Conservation (phyloP, 2,888 invertebrate genomes). For the Melanotus villosus region DNA sequence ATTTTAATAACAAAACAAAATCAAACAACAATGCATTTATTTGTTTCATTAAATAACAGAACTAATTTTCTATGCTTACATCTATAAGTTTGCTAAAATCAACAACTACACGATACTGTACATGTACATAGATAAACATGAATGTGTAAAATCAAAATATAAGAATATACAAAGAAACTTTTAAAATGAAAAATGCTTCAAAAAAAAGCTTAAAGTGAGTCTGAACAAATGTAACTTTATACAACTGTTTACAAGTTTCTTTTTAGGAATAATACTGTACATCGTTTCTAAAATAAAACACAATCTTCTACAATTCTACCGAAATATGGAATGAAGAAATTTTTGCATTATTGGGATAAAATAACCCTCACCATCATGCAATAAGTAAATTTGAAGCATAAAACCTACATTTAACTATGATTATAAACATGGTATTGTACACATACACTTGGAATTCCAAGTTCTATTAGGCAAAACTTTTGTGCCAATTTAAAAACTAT, state of each 20-base stretch:
- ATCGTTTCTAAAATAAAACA: constrained; percentile 26
- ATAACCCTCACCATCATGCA: constrained; percentile 29
- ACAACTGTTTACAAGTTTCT: constrained; percentile 7
- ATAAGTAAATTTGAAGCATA: constrained; percentile 38
- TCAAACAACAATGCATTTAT: constrained; percentile 35
- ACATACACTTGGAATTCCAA: constrained; percentile 27
- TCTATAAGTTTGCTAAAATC: constrained; percentile 27
- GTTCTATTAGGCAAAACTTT: constrained; percentile 19
- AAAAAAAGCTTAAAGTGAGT: not conserved
- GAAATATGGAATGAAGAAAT: constrained; percentile 45
- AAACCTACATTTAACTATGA: constrained; percentile 27
- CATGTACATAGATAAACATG: constrained; percentile 26
- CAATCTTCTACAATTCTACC: constrained; percentile 33
- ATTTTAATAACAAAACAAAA: too few species aligned
- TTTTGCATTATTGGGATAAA: constrained; percentile 27
- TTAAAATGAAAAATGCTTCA: constrained; percentile 6
- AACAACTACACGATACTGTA: constrained; percentile 24
- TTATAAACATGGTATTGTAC: constrained; percentile 32
- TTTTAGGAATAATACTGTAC: constrained; percentile 39
- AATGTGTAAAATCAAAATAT: constrained; percentile 31
- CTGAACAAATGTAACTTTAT: not conserved
- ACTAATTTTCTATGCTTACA: constrained; percentile 30
- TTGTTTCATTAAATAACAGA: constrained; percentile 37
- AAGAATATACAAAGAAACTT: constrained; percentile 11
- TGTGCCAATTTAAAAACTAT: not conserved